Conservation (phyloP, 2,888 invertebrate species). For the Oegoconia quadripuncta region DNA sequence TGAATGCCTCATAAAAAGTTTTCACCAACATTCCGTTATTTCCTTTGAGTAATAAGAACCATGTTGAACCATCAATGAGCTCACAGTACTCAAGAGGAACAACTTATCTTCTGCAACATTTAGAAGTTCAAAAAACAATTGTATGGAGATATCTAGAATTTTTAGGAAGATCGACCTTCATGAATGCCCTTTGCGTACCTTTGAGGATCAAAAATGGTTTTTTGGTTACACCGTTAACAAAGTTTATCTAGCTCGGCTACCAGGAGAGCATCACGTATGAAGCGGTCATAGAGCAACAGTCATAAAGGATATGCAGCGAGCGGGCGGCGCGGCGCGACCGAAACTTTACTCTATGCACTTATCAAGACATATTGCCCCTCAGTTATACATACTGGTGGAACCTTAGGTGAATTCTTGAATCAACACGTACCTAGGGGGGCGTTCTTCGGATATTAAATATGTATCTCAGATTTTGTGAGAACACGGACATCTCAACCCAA, state of each 20-base stretch:
- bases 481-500: too few species aligned
- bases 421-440: too few species aligned
- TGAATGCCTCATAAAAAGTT: too few species aligned
- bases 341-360: slow-evolving; percentile 50
- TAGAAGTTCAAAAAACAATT: too few species aligned
- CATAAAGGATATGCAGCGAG: slow-evolving; percentile 36
- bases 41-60: too few species aligned
- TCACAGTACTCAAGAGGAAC: too few species aligned
- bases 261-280: slow-evolving; percentile 33
- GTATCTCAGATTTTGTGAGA: too few species aligned
- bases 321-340: slow-evolving; percentile 33
- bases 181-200: not conserved
- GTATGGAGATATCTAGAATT: too few species aligned
- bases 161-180: not conserved
- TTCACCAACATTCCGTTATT: too few species aligned
- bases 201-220: slow-evolving; percentile 7
- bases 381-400: slow-evolving; percentile 24
- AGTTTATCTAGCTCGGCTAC: slow-evolving; percentile 18
- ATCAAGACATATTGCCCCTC: slow-evolving; percentile 46
- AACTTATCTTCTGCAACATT: too few species aligned
- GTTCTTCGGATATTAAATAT: too few species aligned
- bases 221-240: slow-evolving; percentile 3
- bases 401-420: not conserved
- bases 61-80: too few species aligned
- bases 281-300: slow-evolving; percentile 30